A percentile compares a stretch with the other conserved stretches of the same genome.
Conservation (phyloP, 2,888 invertebrate species). For the Germaria angustata region DNA sequence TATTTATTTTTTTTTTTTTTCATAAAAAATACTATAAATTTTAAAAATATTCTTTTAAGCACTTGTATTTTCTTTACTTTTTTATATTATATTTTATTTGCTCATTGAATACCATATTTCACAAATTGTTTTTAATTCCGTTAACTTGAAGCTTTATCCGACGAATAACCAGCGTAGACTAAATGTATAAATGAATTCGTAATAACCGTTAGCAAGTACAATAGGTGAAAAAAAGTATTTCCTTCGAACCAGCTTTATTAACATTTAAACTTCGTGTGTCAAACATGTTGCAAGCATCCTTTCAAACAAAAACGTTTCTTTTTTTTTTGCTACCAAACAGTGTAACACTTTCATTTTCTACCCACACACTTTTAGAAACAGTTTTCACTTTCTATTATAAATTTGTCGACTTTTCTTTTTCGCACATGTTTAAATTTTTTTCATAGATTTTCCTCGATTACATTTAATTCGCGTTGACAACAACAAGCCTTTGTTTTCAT, state of each 20-base stretch:
- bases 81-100: conserved; percentile 29
- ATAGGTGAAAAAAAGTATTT: conserved; percentile 20
- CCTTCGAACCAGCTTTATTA: not conserved
- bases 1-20: not conserved
- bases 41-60: not conserved
- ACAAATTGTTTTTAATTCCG: conserved; percentile 41
- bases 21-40: no score
- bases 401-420: not conserved
- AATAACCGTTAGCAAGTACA: conserved; percentile 36
- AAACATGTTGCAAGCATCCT: conserved; percentile 53
- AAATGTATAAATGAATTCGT: conserved; percentile 27
- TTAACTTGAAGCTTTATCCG: conserved; percentile 52
- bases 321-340: not conserved
- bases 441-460: not conserved
- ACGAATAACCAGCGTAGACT: conserved; percentile 66
- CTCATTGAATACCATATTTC: conserved; percentile 13
- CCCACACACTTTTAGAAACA: not conserved
- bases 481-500: conserved; percentile 15
- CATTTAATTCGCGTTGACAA: conserved; percentile 25
- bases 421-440: not conserved
- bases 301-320: conserved; percentile 25
- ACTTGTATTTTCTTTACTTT: not conserved
- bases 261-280: no score
- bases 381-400: conserved; percentile 36
- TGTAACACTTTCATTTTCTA: not conserved